Percentiles rank a stretch among this genome's conserved stretches.
phyloP scores from a whole-genome alignment of 2,113 vertebrate species.

The Leptodactylus fuscus region DNA sequence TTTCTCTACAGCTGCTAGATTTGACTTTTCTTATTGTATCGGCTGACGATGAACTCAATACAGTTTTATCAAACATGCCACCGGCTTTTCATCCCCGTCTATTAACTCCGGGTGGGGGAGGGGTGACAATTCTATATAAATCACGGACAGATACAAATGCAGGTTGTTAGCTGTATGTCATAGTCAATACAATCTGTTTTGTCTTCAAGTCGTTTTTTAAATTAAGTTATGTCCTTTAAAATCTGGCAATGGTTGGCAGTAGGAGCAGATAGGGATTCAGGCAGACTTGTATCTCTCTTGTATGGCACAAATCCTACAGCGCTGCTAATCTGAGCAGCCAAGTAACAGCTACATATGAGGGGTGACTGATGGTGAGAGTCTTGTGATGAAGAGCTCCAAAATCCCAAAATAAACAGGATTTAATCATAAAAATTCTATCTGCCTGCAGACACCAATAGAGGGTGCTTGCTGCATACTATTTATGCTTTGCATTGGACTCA shows the following conservation, averaged over 20 bases:
- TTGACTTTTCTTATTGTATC: conserved; percentile 15
- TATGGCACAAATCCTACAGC: no score
- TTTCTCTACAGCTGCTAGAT: conserved; percentile 3
- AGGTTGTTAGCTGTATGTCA: neutral
- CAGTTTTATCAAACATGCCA: conserved; percentile 28
- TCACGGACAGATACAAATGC: neutral
- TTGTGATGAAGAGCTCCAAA: no score
- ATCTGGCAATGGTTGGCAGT: neutral
- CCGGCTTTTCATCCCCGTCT: neutral
- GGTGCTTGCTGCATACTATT: no score
- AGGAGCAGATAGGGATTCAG: neutral
- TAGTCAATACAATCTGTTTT: neutral
- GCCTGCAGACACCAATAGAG: no score
- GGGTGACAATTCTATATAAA: neutral
- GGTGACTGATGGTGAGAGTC: no score
- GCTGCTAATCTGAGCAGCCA: neutral
- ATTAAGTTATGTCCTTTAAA: neutral
- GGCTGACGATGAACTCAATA: conserved; percentile 31
- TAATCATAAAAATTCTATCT: no score
- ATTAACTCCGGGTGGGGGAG: neutral
- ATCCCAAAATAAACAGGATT: no score
- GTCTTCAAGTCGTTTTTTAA: neutral
- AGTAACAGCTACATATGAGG: neutral
- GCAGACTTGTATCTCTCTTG: neutral
- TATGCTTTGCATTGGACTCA: no score